Evolutionary conservation across 2,797 vertebrate genomes (phyloP).

Genomic region (Diglossa cyanea): DNA sequence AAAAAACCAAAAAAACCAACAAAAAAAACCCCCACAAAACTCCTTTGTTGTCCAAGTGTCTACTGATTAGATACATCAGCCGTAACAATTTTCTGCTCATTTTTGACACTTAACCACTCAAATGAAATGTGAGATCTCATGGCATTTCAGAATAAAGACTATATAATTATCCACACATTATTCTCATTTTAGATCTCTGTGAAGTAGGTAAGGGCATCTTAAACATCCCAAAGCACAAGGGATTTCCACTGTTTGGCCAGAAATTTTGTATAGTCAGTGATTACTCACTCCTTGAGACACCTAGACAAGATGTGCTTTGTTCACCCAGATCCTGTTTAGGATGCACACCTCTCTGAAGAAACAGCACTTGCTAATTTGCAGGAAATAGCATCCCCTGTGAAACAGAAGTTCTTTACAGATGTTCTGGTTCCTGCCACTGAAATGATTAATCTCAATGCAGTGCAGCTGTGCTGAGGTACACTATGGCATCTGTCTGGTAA

Average conservation of each 20-base stretch:
- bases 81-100: background rate
- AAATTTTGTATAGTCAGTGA: background rate
- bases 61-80: background rate
- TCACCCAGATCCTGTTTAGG: background rate
- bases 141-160: background rate
- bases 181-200: background rate
- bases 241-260: background rate
- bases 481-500: background rate
- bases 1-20: background rate
- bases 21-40: background rate
- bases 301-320: background rate
- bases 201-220: background rate
- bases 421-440: background rate
- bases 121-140: background rate
- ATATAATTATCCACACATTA: background rate
- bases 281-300: background rate
- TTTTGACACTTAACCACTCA: background rate
- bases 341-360: background rate
- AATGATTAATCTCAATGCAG: background rate
- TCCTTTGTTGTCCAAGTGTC: background rate
- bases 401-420: background rate
- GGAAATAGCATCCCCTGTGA: background rate
- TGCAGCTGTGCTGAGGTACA: background rate
- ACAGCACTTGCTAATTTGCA: background rate
- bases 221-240: background rate